These are phyloP conservation scores for Trypoxylon attenuatum DNA, from an alignment of 2,888 invertebrate genomes.

Conservation along the genomic window DNA sequence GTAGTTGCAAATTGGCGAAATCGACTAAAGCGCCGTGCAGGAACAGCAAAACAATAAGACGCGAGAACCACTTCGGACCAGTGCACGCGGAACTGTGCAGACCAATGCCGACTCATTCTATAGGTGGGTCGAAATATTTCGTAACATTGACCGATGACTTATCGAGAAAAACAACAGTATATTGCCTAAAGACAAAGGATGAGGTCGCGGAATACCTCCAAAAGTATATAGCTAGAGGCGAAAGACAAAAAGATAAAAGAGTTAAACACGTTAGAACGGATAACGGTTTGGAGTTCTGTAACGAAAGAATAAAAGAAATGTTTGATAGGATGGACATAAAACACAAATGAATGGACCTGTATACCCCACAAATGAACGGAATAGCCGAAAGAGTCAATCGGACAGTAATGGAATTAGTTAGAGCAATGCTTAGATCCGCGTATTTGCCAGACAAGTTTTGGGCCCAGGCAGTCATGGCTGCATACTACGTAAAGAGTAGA, in stretches of 20 bases:
- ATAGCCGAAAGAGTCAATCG: neutral
- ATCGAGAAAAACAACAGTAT: neutral
- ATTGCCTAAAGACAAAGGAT: neutral
- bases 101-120: neutral
- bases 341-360: neutral
- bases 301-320: neutral
- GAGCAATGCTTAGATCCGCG: neutral
- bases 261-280: neutral
- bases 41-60: no score
- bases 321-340: neutral
- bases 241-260: neutral
- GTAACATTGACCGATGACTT: neutral
- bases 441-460: slow-evolving; percentile 8
- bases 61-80: no score
- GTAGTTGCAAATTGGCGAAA: no score
- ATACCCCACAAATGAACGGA: slow-evolving; percentile 11
- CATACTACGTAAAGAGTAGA: neutral
- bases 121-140: neutral
- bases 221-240: no score
- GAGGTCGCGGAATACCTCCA: neutral
- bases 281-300: neutral
- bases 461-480: slow-evolving; percentile 4
- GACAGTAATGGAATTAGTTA: neutral
- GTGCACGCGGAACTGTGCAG: neutral
- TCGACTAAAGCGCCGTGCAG: no score